These are phyloP conservation scores for Cataglyphis rosenhaueri DNA, from an alignment of 2,888 invertebrate species.

Conservation along the genomic window DNA sequence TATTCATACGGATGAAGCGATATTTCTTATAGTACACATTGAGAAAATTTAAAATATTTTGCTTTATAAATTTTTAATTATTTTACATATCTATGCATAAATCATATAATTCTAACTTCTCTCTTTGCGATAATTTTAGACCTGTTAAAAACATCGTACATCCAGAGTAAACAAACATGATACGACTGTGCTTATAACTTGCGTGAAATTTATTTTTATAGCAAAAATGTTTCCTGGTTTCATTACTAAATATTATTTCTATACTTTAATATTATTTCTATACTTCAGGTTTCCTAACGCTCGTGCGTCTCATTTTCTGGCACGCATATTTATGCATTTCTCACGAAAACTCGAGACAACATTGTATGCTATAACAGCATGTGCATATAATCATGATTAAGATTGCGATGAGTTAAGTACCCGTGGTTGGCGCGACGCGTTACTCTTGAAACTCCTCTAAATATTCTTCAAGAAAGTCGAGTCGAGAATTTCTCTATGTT, in stretches of 20 bases:
- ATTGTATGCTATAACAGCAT: neutral
- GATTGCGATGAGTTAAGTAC: slow-evolving; percentile 32
- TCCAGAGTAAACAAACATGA: neutral
- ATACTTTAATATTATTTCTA: neutral
- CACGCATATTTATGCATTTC: neutral
- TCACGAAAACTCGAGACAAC: neutral
- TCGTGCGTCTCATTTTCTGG: slow-evolving; percentile 11
- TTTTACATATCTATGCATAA: neutral
- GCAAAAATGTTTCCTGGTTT: neutral
- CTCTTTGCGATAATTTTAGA: neutral
- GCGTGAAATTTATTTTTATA: neutral
- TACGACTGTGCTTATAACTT: neutral
- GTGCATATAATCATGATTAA: slow-evolving; percentile 25
- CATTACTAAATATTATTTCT: neutral
- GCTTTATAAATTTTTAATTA: neutral
- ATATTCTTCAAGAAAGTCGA: slow-evolving; percentile 41
- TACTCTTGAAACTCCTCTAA: slow-evolving; percentile 36
- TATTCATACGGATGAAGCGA: neutral
- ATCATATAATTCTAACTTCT: neutral
- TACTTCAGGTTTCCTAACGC: slow-evolving; percentile 6
- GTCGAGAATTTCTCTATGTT: slow-evolving; percentile 1
- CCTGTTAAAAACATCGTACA: neutral
- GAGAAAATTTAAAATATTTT: neutral
- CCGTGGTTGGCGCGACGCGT: slow-evolving; percentile 32
- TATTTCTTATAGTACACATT: slow-evolving; percentile 5